Evolutionary conservation across 2,888 invertebrate genomes (phyloP).

Genomic region (Rhamnusium bicolor): DNA sequence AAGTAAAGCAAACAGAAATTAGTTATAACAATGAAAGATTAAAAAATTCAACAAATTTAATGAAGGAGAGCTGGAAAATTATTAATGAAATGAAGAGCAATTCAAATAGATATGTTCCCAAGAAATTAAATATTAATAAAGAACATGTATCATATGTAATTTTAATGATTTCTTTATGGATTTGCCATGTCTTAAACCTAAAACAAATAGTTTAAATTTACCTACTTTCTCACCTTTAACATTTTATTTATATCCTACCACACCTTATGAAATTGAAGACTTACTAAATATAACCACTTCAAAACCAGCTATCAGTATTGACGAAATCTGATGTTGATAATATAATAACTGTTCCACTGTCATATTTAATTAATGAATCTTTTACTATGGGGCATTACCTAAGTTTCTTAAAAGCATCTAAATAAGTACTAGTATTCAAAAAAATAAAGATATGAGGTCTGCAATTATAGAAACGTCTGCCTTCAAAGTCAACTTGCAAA

Average conservation of each 20-base stretch:
- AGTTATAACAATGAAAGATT: neutral
- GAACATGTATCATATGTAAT: neutral
- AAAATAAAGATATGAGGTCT: no score
- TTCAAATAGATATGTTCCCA: neutral
- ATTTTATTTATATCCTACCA: neutral
- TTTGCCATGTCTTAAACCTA: neutral
- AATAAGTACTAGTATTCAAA: no score
- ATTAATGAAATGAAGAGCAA: neutral
- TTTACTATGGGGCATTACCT: no score
- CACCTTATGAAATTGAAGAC: neutral
- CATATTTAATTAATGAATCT: no score
- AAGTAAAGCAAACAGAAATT: neutral
- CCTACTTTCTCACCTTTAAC: neutral
- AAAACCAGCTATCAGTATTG: neutral
- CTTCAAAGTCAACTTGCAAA: no score
- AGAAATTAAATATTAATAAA: neutral
- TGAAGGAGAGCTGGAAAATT: neutral
- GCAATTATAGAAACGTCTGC: no score
- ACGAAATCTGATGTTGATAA: no score
- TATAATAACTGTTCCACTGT: no score
- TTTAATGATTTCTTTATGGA: neutral
- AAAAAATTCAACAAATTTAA: neutral
- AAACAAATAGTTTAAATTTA: neutral
- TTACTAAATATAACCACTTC: neutral
- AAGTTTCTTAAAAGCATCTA: no score